Evolutionary conservation across 2,888 invertebrate genomes (phyloP), one percentile per base, ranked within the genome.

Genomic region (Drosophila ustulata): DNA sequence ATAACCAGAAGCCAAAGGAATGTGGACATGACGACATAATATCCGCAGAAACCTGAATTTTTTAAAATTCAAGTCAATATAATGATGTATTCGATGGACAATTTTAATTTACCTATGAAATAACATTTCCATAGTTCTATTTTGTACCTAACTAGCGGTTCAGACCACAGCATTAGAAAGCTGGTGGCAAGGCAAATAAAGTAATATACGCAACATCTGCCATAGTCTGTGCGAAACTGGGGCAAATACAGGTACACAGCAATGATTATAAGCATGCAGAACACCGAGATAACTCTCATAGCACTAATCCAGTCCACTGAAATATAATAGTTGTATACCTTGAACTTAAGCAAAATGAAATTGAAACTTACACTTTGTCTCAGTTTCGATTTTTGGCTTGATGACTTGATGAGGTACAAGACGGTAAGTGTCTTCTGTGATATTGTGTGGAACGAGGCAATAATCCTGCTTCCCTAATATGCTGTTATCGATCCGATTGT

Each of bases 1-100:
- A 96, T 96, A 11, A 96, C 95, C 89, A 96, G 96, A 81, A 97
- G 93, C 97, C 97, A 97, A 91, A 96, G 96, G 93, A 97, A 96
- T 77, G 95, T 95, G 30, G 95, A 94, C 92, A 96, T 94, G 90
- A 96, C 96, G 66, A 95, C 94, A 91, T 95, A 96, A 91, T 96
- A 95, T 55, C 80, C 74, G 11, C 55, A 13, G 46, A 77, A 84
- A 30, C 83, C 90, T 89, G 7, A 7, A 41, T 41, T 3, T 11
- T 9, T 2, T 25, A 2, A 11, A 41, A 11, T 25, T 8, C 18
- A 13, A 5, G 1, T 11, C 9, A 13, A n/a, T 39, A 2, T 4
- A 1, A 5, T 1, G 3, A 37, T 37, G 18, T 37, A n/a, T 4
- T 37, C 1, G 5, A 18, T 18, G 18, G 2, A 18, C 18, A 18